Base-by-base conservation (phyloP, 1,140 invertebrate genomes). In the Formica exsecta region DNA sequence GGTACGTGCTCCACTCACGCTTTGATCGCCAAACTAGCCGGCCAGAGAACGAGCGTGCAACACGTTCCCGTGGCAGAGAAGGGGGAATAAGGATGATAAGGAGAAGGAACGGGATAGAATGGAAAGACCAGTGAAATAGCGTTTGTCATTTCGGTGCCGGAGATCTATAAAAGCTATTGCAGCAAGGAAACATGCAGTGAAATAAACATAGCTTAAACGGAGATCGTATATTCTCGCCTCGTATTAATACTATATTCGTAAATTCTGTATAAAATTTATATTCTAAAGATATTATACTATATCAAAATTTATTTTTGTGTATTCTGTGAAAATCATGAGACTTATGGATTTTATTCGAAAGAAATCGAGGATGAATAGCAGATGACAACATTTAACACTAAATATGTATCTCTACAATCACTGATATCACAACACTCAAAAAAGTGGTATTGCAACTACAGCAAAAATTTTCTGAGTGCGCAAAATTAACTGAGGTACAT, bases 1-100 rank as follows among this genome's bases (percentile, higher is more conserved):
- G 76, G 48, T 86, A 86, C 76, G 84, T 86, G 84, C 48, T 80
- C 29, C 76, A 29, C 54, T 86, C 65, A 65, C 36, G 54, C 64
- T 81, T 70, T 70, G 84, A 80, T 80, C 75, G 75, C 38, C 54
- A 48, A 79, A 66, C 75, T 86, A 41, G 74, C 75, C 64, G 13
- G 64, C 29, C 70, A 19, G 22, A 19, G 38, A 57, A 85, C 73
- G 36, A 64, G 77, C 77, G 65, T 70, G 65, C 38, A 70, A 70
- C 44, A 29, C 41, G 57, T 76, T 76, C 13, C 38, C 22, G 44
- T 51, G 61, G n/a, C 74, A n/a, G 61, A 19, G 61, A 79, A 54
- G 61, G 48, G 48, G 51, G 36, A 79, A 25, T 13, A 11, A 41
- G 41, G 25, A 41, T 9, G 36, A 29, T 36, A 85, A 74, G 29